These are phyloP conservation scores for Hemaris fuciformis DNA, from an alignment of 2,888 invertebrate genomes.

Conservation along the genomic window DNA sequence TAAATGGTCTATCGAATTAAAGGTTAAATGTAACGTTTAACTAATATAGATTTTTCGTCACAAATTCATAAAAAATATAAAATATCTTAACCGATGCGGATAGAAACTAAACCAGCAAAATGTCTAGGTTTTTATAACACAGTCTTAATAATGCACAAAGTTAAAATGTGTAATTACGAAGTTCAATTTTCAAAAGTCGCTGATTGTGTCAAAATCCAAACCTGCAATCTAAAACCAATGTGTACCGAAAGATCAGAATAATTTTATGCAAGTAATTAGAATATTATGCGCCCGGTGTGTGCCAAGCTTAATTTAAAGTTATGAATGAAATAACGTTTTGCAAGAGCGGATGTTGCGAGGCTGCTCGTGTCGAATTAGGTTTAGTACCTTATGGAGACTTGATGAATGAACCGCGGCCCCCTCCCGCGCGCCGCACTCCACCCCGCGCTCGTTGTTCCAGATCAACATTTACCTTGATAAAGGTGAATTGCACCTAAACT, in stretches of 20 bases:
- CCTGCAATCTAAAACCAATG: too few species aligned
- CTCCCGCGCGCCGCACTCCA: conserved; percentile 33
- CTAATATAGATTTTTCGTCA: too few species aligned
- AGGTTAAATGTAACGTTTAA: too few species aligned
- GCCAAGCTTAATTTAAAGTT: conserved; percentile 59
- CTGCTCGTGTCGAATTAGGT: conserved; percentile 78
- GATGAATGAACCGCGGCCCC: conserved; percentile 72
- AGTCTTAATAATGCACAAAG: too few species aligned
- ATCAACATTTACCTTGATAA: conserved; percentile 35
- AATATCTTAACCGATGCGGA: too few species aligned
- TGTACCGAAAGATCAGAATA: not conserved
- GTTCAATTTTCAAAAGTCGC: too few species aligned
- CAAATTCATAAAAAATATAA: too few species aligned
- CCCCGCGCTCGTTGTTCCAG: conserved; percentile 28
- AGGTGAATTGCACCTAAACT: conserved; percentile 28
- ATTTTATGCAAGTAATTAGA: not conserved
- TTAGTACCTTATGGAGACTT: conserved; percentile 79
- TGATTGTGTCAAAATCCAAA: not conserved
- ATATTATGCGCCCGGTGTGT: conserved; percentile 45
- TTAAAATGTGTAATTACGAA: too few species aligned
- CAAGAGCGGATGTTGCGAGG: conserved; percentile 82
- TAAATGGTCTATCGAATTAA: too few species aligned
- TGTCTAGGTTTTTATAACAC: too few species aligned
- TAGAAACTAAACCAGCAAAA: too few species aligned
- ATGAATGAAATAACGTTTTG: conserved; percentile 81